Evolutionary conservation across 2,888 invertebrate species (phyloP).

Genomic region (Lycia hirtaria): DNA sequence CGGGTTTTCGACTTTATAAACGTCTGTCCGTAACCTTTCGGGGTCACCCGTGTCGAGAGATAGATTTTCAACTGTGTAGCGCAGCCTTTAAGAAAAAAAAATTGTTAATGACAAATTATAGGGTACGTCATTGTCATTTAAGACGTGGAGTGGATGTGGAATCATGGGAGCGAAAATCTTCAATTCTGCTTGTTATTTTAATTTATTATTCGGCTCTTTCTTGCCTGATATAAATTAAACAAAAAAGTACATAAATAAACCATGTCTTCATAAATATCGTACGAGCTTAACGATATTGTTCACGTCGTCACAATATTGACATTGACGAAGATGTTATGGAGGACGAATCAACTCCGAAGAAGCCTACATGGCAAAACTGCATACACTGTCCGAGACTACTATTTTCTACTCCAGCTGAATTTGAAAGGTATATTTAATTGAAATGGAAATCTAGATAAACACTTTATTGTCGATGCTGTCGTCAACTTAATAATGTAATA

Average conservation of each 20-base stretch:
- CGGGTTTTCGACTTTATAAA: too few species aligned
- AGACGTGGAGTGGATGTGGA: conserved; percentile 42
- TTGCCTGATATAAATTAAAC: neutral
- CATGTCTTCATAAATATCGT: conserved; percentile 8
- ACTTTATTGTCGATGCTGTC: neutral
- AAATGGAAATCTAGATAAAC: neutral
- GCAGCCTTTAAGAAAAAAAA: too few species aligned
- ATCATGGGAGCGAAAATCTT: neutral
- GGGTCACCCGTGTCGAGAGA: too few species aligned
- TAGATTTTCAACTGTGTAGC: too few species aligned
- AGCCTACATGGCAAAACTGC: conserved; percentile 87
- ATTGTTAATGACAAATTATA: conserved; percentile 38
- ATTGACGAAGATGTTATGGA: conserved; percentile 79
- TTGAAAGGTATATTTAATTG: conserved; percentile 81
- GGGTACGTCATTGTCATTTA: conserved; percentile 26
- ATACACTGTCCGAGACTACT: conserved; percentile 86
- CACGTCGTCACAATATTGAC: conserved; percentile 18
- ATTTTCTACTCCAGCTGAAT: conserved; percentile 85
- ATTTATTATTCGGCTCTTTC: neutral
- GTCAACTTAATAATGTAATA: neutral
- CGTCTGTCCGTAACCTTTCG: too few species aligned
- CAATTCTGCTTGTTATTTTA: conserved; percentile 4
- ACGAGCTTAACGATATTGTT: neutral
- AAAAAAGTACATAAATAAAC: conserved; percentile 13
- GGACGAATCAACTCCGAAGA: conserved; percentile 68